Conservation (phyloP, 2,113 vertebrate genomes). For the Pithys albifrons region DNA sequence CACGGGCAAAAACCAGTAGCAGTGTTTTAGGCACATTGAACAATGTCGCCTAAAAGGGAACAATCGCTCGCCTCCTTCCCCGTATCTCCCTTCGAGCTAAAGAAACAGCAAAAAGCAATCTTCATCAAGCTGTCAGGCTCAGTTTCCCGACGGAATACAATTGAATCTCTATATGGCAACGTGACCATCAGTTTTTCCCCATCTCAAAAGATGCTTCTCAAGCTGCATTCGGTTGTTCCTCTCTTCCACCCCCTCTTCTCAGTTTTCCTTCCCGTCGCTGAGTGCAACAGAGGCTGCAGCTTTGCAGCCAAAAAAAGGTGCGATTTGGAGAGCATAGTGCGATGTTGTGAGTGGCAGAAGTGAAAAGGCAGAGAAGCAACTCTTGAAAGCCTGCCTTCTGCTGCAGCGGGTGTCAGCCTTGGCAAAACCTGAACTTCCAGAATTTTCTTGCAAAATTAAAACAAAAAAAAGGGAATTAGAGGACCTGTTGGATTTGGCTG, state of each 20-base stretch:
- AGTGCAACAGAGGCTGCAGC: neutral
- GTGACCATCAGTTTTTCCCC: neutral
- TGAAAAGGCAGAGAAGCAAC: slow-evolving; percentile 41
- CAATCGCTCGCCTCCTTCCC: neutral
- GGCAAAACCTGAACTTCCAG: slow-evolving; percentile 35
- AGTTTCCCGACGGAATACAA: neutral
- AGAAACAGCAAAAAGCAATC: neutral
- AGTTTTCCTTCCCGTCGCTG: neutral
- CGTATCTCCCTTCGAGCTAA: neutral
- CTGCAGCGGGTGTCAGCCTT: neutral
- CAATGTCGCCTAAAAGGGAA: neutral
- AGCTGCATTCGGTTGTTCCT: neutral
- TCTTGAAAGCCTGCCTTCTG: slow-evolving; percentile 54
- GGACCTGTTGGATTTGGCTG: neutral
- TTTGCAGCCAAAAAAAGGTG: slow-evolving; percentile 61
- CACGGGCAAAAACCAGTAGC: neutral
- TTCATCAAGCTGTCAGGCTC: neutral
- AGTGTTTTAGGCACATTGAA: neutral
- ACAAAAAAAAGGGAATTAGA: neutral
- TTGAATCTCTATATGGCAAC: neutral
- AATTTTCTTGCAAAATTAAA: neutral
- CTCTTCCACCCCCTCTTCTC: neutral
- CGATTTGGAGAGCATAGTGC: neutral
- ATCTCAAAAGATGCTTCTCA: neutral
- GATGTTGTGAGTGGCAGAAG: slow-evolving; percentile 35